Base-by-base conservation (phyloP, 2,888 invertebrate genomes). In the Cristatella mucedo region DNA sequence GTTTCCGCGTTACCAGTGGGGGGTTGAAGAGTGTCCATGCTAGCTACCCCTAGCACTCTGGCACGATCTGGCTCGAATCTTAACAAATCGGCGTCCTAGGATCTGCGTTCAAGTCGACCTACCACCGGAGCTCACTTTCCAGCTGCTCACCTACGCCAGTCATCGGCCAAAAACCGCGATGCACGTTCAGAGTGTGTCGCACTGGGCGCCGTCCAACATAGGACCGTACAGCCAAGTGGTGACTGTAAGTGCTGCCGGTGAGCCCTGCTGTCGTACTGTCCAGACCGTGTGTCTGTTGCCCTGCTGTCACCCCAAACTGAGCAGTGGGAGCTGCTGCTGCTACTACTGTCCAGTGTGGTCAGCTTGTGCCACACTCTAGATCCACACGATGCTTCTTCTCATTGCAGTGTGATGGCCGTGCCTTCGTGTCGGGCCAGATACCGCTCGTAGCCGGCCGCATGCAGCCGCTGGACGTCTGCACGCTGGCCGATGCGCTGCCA, bases 141-240 rank as follows among this genome's bases (percentile, higher is more conserved):
- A 36, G 15, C 24, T 29, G 15, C 13, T 15, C 9, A 19, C 26
- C 4, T 22, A 26, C 15, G 22, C 24, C 26, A 21, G 24, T 29
- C n/a, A 18, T 6, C 16, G 26, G n/a, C 21, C 36, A 5, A 36
- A 41, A 5, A 3, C 13, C 20, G 82, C 82, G 5, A 82, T 89
- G 81, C 89, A 91, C 62, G 87, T 91, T 29, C 89, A 89, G 68
- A 81, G 87, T 46, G 77, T 89, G 53, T 89, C 87, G 21, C 87
- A 91, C 64, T 91, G 91, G 91, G 87, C 89, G n/a, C 89, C 91
- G 1, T 87, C 89, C 44, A 89, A 86, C 62, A 89, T 91, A 53
- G 91, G 89, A 33, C 89, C 91, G 4, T 91, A 91, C 63, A 89
- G 89, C 61, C 91, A 91, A 69, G 82, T 83, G 2, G 75, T 82